Evolutionary conservation across 1,140 invertebrate genomes (phyloP), one percentile per base, ranked within the genome.

Genomic region (Hormaphis cornu): DNA sequence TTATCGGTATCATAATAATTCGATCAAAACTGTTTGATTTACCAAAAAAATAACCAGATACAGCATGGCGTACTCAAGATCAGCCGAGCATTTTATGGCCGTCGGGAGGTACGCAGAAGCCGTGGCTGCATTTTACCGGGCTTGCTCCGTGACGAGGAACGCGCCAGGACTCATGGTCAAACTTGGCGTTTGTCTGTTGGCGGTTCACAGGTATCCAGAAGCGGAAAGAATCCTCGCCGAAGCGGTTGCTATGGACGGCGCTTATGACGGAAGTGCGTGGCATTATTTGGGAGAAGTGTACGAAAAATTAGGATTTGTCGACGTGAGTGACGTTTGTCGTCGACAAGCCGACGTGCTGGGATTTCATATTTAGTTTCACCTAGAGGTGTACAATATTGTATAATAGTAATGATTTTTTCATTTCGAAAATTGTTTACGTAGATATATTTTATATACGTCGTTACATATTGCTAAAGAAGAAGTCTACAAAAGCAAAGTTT

Each of bases 261-360:
- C 9, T 0, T 3, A 53, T n/a, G 18, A 53, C n/a, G 52, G 26
- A 0, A n/a, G 18, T 1, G 52, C 16, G 16, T 53, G 52, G 52
- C 26, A 18, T 4, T n/a, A 53, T 18, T n/a, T 53, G 1, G 16
- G 26, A 0, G n/a, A 1, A 9, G n/a, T 53, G 7, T 10, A 53
- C 28, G 52, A 0, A 16, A 0, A 1, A 1, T 2, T 1, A 0
- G 52, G 52, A 1, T 8, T 9, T n/a, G n/a, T 4, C 8, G 9
- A 18, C 7, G 9, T 53, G 26, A n/a, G 26, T 1, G 52, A 30
- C 16, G 52, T 53, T 16, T 53, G 52, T 20, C 28, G 52, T 16
- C n/a, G 3, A 1, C 28, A 28, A 4, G 52, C 52, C 8, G 8
- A 33, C n/a, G n/a, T n/a, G n/a, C n/a, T n/a, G n/a, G n/a, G n/a